Evolutionary conservation across 1,140 invertebrate genomes (phyloP), one percentile per base, ranked within the genome.

Genomic region (Myzus persicae): DNA sequence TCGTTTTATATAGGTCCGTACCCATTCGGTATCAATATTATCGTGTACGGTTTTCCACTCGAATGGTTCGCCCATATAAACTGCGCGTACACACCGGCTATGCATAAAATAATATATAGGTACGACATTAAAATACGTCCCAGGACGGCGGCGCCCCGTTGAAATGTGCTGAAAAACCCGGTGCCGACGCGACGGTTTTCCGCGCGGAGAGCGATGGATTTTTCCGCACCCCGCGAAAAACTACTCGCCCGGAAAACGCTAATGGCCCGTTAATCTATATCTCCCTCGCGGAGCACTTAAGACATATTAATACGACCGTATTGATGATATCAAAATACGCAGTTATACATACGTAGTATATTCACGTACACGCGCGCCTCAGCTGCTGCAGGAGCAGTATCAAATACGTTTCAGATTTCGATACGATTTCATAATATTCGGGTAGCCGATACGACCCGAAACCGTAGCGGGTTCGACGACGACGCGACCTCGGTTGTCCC

Each of bases 21-120:
- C n/a, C n/a, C n/a, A n/a, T 82, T 22, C 36, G n/a, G 36, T 82
- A 82, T 82, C 31, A 84, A 84, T 42, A 42, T 87, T 87, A 44
- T 89, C 87, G 87, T 51, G 87, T 89, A 51, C 46, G 87, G 87
- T 36, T 89, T 89, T 89, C 87, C 87, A 51, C 87, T 51, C 87
- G 87, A 89, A n/a, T 14, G 87, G 46, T 36, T 38, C 46, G 4
- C 14, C n/a, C n/a, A n/a, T n/a, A n/a, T n/a, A n/a, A n/a, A n/a
- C n/a, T n/a, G n/a, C n/a, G n/a, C n/a, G n/a, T n/a, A n/a, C n/a
- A n/a, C n/a, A n/a, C n/a, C n/a, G n/a, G n/a, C n/a, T n/a, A n/a
- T n/a, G n/a, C n/a, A n/a, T n/a, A n/a, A n/a, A n/a, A n/a, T n/a
- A n/a, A n/a, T n/a, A n/a, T n/a, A n/a, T n/a, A n/a, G n/a, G n/a